Percentiles rank a stretch among this genome's conserved stretches.
Evolutionary conservation across 2,888 invertebrate genomes (phyloP).

Genomic region (Bursaphelenchus okinawaensis): DNA sequence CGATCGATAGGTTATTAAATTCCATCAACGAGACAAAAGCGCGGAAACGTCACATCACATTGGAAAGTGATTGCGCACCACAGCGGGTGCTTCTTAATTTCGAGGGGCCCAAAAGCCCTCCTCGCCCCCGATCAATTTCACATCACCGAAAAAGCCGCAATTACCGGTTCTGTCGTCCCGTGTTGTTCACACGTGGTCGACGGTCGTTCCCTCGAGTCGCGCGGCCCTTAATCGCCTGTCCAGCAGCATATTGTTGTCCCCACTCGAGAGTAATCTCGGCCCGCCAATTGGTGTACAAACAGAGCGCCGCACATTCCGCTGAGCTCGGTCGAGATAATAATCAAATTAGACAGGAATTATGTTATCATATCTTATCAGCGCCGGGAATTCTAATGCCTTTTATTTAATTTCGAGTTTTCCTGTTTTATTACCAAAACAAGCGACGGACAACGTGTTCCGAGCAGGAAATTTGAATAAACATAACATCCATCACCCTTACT

Average conservation of each 20-base stretch:
- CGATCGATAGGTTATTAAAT: no score
- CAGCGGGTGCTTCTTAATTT: background rate
- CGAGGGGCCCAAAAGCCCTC: background rate
- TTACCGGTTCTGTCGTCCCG: background rate
- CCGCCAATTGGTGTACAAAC: background rate
- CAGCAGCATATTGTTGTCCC: background rate
- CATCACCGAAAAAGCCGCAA: background rate
- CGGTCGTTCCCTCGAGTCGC: background rate
- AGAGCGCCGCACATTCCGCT: background rate
- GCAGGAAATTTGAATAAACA: no score
- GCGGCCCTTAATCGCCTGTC: background rate
- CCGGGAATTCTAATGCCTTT: background rate
- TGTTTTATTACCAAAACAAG: background rate
- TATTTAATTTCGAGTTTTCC: background rate
- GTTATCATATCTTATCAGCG: background rate
- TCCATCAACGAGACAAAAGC: background rate
- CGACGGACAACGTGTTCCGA: no score
- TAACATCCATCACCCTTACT: no score
- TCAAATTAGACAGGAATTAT: conserved; percentile 1
- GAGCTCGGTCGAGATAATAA: background rate
- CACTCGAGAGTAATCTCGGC: background rate
- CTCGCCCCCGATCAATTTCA: background rate
- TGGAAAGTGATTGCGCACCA: background rate
- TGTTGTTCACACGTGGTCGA: background rate
- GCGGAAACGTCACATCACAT: background rate